These are phyloP conservation scores for Gulo gulo DNA, from an alignment of 2,113 vertebrate genomes.

Conservation along the genomic window DNA sequence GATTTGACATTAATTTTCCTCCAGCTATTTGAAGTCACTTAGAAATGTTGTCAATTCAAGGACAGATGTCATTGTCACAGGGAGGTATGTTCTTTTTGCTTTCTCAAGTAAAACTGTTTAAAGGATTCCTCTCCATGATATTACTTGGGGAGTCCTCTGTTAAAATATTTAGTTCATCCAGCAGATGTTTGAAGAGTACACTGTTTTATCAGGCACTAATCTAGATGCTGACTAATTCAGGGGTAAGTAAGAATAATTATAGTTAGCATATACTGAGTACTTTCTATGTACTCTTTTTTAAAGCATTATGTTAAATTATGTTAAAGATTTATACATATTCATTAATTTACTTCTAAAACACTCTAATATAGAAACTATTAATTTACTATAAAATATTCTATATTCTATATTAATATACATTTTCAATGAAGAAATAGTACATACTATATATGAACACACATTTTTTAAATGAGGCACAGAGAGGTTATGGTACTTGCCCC, in stretches of 20 bases:
- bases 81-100: neutral
- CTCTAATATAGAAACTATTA: neutral
- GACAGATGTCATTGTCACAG: neutral
- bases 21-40: neutral
- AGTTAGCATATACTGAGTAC: neutral
- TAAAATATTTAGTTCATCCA: neutral
- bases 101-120: slow-evolving; percentile 17
- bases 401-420: neutral
- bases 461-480: neutral
- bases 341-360: slow-evolving; percentile 21
- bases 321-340: neutral
- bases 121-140: neutral
- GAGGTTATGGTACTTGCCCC: neutral
- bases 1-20: neutral
- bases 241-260: neutral
- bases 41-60: slow-evolving; percentile 1
- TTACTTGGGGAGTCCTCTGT: neutral
- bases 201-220: neutral
- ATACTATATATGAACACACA: neutral
- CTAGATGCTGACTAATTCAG: neutral
- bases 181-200: neutral
- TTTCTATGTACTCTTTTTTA: neutral
- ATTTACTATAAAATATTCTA: neutral
- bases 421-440: neutral
- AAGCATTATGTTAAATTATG: neutral